Conservation (phyloP, 1,140 invertebrate genomes). For the Cephus cinctus region DNA sequence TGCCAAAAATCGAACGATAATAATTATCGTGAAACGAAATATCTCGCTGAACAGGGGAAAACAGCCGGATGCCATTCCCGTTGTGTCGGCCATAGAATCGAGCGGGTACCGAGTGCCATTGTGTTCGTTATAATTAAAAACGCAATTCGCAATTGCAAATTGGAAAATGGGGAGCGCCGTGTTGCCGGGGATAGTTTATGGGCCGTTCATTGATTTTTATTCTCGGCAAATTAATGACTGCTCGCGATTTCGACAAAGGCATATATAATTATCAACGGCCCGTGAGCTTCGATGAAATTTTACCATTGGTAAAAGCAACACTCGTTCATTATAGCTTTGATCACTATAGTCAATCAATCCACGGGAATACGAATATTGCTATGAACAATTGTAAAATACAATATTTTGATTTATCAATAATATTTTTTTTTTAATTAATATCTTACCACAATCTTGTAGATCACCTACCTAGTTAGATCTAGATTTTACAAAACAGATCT, state of each 20-base stretch:
- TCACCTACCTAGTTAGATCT: too few relatives aligned
- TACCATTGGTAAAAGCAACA: too few relatives aligned
- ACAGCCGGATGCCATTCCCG: slow-evolving; percentile 53
- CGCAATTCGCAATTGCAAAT: slow-evolving; percentile 59
- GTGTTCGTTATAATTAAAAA: slow-evolving; percentile 60
- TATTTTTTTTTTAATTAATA: too few relatives aligned
- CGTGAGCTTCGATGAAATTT: too few relatives aligned
- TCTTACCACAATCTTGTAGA: too few relatives aligned
- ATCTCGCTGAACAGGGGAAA: slow-evolving; percentile 42
- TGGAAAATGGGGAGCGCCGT: slow-evolving; percentile 51
- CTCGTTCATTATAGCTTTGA: too few relatives aligned
- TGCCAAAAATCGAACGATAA: slow-evolving; percentile 49
- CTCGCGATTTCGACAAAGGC: slow-evolving; percentile 52
- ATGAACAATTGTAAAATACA: too few relatives aligned
- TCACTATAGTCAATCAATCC: too few relatives aligned
- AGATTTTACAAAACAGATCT: too few relatives aligned
- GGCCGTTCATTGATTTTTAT: slow-evolving; percentile 59
- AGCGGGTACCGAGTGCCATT: slow-evolving; percentile 52
- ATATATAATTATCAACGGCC: too few relatives aligned
- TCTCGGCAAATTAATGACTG: slow-evolving; percentile 53
- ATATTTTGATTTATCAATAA: too few relatives aligned
- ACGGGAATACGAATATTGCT: too few relatives aligned
- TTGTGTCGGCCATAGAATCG: slow-evolving; percentile 32
- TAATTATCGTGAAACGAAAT: slow-evolving; percentile 57
- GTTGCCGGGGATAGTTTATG: slow-evolving; percentile 52